Evolutionary conservation across 2,113 vertebrate genomes (phyloP).

Genomic region (Clarias batrachus): DNA sequence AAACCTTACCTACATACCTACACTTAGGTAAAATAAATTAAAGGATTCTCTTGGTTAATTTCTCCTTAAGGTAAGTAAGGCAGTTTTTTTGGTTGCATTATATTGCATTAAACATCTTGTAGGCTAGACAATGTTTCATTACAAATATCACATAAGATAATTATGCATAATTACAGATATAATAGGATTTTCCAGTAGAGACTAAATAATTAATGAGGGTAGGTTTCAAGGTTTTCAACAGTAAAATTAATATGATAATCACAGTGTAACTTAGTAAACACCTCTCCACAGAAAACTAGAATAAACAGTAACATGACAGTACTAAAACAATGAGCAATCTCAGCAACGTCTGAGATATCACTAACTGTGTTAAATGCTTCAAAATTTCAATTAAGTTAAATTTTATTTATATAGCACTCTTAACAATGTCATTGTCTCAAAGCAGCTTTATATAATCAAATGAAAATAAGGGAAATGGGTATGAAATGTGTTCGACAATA

Average conservation of each 20-base stretch:
- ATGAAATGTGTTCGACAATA: too few species aligned
- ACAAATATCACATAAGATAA: not conserved
- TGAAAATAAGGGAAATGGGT: too few species aligned
- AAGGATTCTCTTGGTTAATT: not conserved
- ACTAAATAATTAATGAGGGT: not conserved
- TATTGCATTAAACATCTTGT: not conserved
- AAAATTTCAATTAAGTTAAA: not conserved
- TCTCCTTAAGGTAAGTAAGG: not conserved
- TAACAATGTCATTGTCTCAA: too few species aligned
- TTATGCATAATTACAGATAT: not conserved
- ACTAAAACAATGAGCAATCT: not conserved
- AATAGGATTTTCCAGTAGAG: not conserved
- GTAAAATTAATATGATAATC: not conserved
- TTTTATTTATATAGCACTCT: too few species aligned
- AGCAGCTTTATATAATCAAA: too few species aligned
- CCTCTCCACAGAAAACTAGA: not conserved
- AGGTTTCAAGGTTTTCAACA: not conserved
- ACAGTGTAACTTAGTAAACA: not conserved
- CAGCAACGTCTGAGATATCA: not conserved
- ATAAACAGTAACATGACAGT: not conserved
- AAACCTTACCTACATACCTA: not conserved
- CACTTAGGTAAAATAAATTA: not conserved
- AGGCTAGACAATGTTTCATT: not conserved
- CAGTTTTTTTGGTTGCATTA: not conserved
- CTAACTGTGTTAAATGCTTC: not conserved